Base-by-base conservation (phyloP, 2,113 vertebrate genomes). In the Macrotis lagotis region DNA sequence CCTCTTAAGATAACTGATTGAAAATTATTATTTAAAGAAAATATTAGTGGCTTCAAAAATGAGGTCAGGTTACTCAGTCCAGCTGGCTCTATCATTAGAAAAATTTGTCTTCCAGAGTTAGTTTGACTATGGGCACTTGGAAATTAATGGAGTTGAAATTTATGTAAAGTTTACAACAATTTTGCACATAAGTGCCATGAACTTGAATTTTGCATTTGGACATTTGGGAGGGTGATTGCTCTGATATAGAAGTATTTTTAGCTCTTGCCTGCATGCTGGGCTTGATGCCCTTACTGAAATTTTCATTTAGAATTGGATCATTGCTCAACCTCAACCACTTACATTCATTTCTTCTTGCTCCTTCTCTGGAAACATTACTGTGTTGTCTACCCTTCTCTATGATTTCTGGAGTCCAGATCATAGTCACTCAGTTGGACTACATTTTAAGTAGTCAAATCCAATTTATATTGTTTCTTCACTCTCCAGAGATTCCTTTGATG, bases 51-150 rank as follows among this genome's bases (percentile, higher is more conserved):
- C 83, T 51, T 92, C 93, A 90, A 94, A 91, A 92, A 94, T 51
- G 88, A 97, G 96, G 49, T 11, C 49, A 90, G 89, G 96, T 83
- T 94, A 96, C 96, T 96, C 93, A 96, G n/a, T 95, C 50, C 96
- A 96, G 74, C 92, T 97, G 95, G 28, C 52, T 95, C 37, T 53
- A 51, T 51, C 91, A 88, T 94, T 91, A 93, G 47, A 91, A 25
- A 93, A 92, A 26, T 89, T 88, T 47, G 26, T 90, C 51, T 96
- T 25, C 48, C 31, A 28, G 59, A 89, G 6, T 49, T 47, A 47
- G 47, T 59, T 22, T 50, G 25, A 50, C 89, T 92, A 44, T 47
- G 51, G 59, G 93, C 53, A 51, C 94, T 96, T 53, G 59, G 50
- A 96, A 97, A 95, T 95, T 90, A 96, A 92, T 91, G 44, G 52